A percentile compares a stretch with the other conserved stretches of the same genome.
Evolutionary conservation across 2,888 invertebrate genomes (phyloP).

Genomic region (Pyrrhia umbra): DNA sequence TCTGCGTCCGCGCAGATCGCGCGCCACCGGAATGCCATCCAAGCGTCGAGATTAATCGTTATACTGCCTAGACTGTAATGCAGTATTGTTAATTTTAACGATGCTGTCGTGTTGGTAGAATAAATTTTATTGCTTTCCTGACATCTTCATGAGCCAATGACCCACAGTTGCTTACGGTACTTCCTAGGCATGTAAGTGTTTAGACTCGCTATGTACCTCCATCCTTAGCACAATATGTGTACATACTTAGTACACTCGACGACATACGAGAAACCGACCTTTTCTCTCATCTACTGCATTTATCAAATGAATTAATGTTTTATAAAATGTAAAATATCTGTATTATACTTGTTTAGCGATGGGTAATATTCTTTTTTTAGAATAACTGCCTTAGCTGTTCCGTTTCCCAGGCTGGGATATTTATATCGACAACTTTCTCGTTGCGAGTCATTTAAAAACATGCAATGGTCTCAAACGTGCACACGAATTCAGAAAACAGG

Average conservation of each 20-base stretch:
- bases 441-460: slow-evolving; percentile 57
- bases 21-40: slow-evolving; percentile 54
- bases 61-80: slow-evolving; percentile 63
- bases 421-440: slow-evolving; percentile 52
- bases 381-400: slow-evolving; percentile 24
- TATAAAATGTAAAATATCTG: slow-evolving; percentile 13
- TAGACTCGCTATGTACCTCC: slow-evolving; percentile 74
- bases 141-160: slow-evolving; percentile 85
- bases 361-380: slow-evolving; percentile 44
- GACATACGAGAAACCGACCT: slow-evolving; percentile 42
- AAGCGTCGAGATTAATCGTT: slow-evolving; percentile 60
- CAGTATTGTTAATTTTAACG: slow-evolving; percentile 75
- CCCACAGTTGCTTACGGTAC: slow-evolving; percentile 84
- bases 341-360: slow-evolving; percentile 19
- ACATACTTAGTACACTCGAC: slow-evolving; percentile 52
- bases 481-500: slow-evolving; percentile 43
- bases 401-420: slow-evolving; percentile 52
- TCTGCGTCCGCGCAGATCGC: slow-evolving; percentile 40
- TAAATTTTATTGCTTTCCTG: slow-evolving; percentile 80
- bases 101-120: slow-evolving; percentile 73
- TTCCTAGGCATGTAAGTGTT: slow-evolving; percentile 65
- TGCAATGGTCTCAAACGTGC: slow-evolving; percentile 60
- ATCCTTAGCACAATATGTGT: slow-evolving; percentile 67
- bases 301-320: slow-evolving; percentile 15
- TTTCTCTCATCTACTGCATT: slow-evolving; percentile 28